phyloP scores from a whole-genome alignment of 1,140 invertebrate species.

The Bombus consobrinus region DNA sequence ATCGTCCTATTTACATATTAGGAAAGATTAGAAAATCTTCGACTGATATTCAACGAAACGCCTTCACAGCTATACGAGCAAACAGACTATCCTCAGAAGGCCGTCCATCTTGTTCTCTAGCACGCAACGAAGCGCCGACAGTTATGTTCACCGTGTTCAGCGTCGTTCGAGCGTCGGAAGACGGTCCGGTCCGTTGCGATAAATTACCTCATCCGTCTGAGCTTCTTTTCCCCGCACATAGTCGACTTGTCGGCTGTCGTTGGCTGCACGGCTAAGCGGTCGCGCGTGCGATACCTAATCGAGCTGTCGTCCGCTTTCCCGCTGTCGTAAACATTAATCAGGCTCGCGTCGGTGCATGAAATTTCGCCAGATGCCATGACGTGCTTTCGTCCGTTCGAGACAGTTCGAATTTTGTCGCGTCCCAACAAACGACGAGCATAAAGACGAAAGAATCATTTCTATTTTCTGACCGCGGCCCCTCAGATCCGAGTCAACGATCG shows the following conservation, averaged over 20 bases:
- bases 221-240: slow-evolving; percentile 19
- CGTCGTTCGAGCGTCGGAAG: slow-evolving; percentile 30
- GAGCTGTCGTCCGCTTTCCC: slow-evolving; percentile 47
- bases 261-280: slow-evolving; percentile 19
- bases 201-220: slow-evolving; percentile 33
- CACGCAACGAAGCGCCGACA: not conserved
- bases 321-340: slow-evolving; percentile 46
- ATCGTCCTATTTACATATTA: too few relatives aligned
- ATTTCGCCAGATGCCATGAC: slow-evolving; percentile 43
- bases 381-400: not conserved
- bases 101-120: not conserved
- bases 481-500: too few relatives aligned
- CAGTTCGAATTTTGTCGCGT: not conserved
- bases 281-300: slow-evolving; percentile 41
- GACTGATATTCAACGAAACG: not conserved
- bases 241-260: not conserved
- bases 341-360: slow-evolving; percentile 42
- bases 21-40: not conserved
- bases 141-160: slow-evolving; percentile 6
- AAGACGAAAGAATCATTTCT: not conserved
- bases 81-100: not conserved
- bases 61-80: not conserved
- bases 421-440: not conserved
- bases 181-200: slow-evolving; percentile 14
- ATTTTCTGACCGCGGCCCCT: not conserved